A percentile compares a stretch with the other conserved stretches of the same genome.
These are phyloP conservation scores for Habrosyne pyritoides DNA, from an alignment of 2,888 invertebrate genomes.

Conservation along the genomic window DNA sequence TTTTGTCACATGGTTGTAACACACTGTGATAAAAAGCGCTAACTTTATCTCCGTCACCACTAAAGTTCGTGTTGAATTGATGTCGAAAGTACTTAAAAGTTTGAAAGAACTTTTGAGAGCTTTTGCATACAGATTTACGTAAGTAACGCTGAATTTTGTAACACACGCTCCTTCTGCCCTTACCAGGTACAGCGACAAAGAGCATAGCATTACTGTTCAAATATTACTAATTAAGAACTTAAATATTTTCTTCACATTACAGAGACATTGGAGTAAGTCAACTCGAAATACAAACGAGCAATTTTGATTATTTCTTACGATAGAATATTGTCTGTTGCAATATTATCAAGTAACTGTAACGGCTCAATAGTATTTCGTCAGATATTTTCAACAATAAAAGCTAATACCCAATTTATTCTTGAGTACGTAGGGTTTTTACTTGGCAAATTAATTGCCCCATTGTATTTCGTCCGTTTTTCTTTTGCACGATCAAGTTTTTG, in stretches of 20 bases:
- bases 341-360: too few species aligned
- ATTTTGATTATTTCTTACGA: too few species aligned
- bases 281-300: too few species aligned
- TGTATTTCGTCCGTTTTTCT: constrained; percentile 5
- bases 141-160: constrained; percentile 11
- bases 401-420: neutral
- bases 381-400: too few species aligned
- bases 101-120: constrained; percentile 32
- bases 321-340: too few species aligned
- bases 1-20: constrained; percentile 4
- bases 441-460: constrained; percentile 10
- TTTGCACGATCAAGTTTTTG: constrained; percentile 9
- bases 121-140: constrained; percentile 28
- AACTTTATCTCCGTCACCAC: constrained; percentile 28
- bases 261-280: too few species aligned
- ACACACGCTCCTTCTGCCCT: neutral
- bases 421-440: constrained; percentile 8
- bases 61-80: constrained; percentile 37
- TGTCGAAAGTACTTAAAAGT: constrained; percentile 36
- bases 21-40: constrained; percentile 5
- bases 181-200: neutral
- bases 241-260: too few species aligned
- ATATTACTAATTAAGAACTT: too few species aligned
- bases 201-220: neutral
- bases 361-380: too few species aligned